Base-by-base conservation (phyloP, 2,113 vertebrate genomes). In the Callospermophilus lateralis region DNA sequence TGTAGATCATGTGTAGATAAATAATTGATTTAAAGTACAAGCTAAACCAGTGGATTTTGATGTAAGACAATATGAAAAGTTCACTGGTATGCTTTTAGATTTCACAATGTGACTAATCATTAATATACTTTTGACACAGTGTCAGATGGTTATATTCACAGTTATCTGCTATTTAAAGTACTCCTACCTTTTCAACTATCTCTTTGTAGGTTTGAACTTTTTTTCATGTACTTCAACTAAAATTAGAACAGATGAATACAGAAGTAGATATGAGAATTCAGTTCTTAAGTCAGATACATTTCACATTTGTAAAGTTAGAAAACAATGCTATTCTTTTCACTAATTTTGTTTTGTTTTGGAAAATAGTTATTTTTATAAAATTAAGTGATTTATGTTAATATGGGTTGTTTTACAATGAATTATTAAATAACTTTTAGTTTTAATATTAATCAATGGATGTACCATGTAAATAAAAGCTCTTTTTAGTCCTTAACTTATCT, bases 401-500 rank as follows among this genome's bases (percentile, higher is more conserved):
- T 96, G 45, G 19, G 26, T 67, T 87, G 51, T 84, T 92, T 87
- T 95, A 30, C 39, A 85, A 53, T 79, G 45, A 94, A 90, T 84
- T 96, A 24, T 17, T 89, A 72, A 94, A 12, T 58, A 45, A 61
- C 32, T 65, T 92, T 70, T 74, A 37, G 32, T 67, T 96, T 39
- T 81, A 89, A 24, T 85, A 37, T 65, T n/a, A 3, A 32, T 92
- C 1, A 55, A 3, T 61, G 79, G 37, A 65, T 87, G 34, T 30
- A 2, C 32, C 65, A 26, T 70, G 70, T 68, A 76, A 89, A 77
- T 13, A 58, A 58, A 77, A 74, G 28, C 11, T 76, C 22, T 22
- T 85, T 89, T 28, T 74, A 32, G n/a, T 73, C 37, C 8, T 87
- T 26, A 32, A 19, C 58, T 81, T n/a, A 63, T 83, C 26, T 63